phyloP scores from a whole-genome alignment of 2,113 vertebrate species.

The Muntiacus reevesi region DNA sequence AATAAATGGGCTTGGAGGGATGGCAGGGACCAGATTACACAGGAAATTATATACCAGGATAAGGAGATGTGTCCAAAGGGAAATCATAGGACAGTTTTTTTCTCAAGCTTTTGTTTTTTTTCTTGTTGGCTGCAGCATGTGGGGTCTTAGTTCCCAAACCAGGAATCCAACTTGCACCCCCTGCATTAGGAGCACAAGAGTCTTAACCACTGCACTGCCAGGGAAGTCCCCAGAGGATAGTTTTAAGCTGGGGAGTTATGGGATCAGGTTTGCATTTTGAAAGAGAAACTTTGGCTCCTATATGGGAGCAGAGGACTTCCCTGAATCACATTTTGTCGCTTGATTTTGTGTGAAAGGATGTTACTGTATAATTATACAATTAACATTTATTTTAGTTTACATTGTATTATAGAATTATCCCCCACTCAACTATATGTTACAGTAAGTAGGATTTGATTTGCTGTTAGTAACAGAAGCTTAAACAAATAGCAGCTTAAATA shows the following conservation, averaged over 20 bases:
- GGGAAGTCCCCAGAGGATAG: not conserved
- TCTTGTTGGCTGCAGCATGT: not conserved
- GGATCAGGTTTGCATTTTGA: not conserved
- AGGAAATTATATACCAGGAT: not conserved
- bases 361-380: not conserved
- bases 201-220: not conserved
- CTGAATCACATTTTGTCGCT: not conserved
- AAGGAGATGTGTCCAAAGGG: not conserved
- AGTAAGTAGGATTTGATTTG: not conserved
- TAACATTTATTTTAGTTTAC: not conserved
- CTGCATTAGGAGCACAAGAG: not conserved
- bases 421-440: not conserved
- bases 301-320: not conserved
- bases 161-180: not conserved
- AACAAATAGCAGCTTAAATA: not conserved
- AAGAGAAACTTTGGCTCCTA: not conserved
- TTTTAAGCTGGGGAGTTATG: not conserved
- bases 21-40: not conserved
- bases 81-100: not conserved
- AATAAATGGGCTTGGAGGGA: not conserved
- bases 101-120: not conserved
- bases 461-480: not conserved
- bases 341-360: not conserved
- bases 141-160: not conserved
- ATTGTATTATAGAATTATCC: not conserved